These are phyloP conservation scores for Alcis repandata DNA, from an alignment of 2,888 invertebrate species.

Conservation along the genomic window DNA sequence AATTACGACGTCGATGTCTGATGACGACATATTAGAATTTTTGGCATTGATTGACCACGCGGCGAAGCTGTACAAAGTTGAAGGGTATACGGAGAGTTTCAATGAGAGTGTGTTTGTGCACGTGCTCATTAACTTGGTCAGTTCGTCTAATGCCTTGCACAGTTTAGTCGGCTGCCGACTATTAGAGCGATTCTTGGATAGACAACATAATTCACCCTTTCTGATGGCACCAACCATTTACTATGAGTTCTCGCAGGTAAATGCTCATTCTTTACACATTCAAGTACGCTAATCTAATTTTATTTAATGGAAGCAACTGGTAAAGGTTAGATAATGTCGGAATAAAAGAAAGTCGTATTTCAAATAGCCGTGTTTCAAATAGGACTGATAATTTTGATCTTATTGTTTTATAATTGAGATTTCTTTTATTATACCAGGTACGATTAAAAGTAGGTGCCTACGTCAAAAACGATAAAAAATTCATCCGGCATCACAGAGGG, in stretches of 20 bases:
- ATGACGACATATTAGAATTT: slow-evolving; percentile 82
- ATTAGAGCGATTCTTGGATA: slow-evolving; percentile 85
- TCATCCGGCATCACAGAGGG: slow-evolving; percentile 81
- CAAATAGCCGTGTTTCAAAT: too few relatives aligned
- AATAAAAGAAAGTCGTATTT: too few relatives aligned
- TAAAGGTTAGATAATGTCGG: too few relatives aligned
- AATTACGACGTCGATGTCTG: slow-evolving; percentile 62
- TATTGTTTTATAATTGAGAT: not conserved
- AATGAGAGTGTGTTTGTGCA: slow-evolving; percentile 78
- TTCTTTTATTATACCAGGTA: slow-evolving; percentile 57
- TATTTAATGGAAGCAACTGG: too few relatives aligned
- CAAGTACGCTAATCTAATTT: too few relatives aligned
- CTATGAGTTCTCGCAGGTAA: slow-evolving; percentile 71
- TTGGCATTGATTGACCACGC: slow-evolving; percentile 84
- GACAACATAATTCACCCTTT: slow-evolving; percentile 77
- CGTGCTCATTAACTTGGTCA: slow-evolving; percentile 76
- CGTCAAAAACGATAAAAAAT: slow-evolving; percentile 78
- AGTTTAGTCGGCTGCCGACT: slow-evolving; percentile 86
- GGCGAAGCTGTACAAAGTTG: slow-evolving; percentile 76
- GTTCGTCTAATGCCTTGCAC: slow-evolving; percentile 74
- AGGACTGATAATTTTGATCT: too few relatives aligned
- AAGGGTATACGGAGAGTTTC: slow-evolving; percentile 74
- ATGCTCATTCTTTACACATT: too few relatives aligned
- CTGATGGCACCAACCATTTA: slow-evolving; percentile 84
- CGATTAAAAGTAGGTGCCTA: slow-evolving; percentile 72